Evolutionary conservation across 2,113 vertebrate species (phyloP), one percentile per base, ranked within the genome.

Genomic region (Stigmatopora nigra): DNA sequence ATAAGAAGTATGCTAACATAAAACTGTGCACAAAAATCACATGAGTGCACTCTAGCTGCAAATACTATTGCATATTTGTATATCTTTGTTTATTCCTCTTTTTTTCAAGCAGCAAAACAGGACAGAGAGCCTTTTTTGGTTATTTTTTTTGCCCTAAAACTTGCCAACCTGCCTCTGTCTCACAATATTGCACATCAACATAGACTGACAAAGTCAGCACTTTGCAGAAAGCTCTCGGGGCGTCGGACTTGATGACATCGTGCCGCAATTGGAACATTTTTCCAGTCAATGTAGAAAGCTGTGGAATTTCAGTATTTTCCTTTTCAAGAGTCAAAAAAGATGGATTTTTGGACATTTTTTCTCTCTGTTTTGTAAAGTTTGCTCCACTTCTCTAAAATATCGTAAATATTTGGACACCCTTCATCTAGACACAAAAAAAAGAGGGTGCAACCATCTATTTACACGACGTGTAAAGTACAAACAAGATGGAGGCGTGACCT

Each of bases 401-500:
- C 25, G 25, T 31, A 31, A 31, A 31, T 41, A 4, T 41, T 41
- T 41, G 38, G 38, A 41, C 38, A 41, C 25, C 25, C 25, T 31
- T 31, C 25, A 31, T 31, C 25, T 31, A 31, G 25, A 31, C 25
- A 31, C 25, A 31, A 31, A 31, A 38, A 38, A 41, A 41, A 41
- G 38, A 41, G 38, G 38, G 7, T 10, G 38, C 38, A 8, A 7
- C 38, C 6, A 41, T 41, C 9, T 41, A 7, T 41, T 41, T 41
- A 41, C 38, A 61, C 41, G 6, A 11, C 35, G 1, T 12, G n/a
- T 1, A 14, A 20, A 44, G 12, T 44, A 45, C 20, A 61, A 61
- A 61, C 41, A 56, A 56, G 11, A 20, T 15, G 20, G 13, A 12
- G 11, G 59, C 76, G 57, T 81, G 76, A 83, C 83, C 74, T 84